phyloP scores from a whole-genome alignment of 2,888 invertebrate genomes.

The Tetranychus piercei region DNA sequence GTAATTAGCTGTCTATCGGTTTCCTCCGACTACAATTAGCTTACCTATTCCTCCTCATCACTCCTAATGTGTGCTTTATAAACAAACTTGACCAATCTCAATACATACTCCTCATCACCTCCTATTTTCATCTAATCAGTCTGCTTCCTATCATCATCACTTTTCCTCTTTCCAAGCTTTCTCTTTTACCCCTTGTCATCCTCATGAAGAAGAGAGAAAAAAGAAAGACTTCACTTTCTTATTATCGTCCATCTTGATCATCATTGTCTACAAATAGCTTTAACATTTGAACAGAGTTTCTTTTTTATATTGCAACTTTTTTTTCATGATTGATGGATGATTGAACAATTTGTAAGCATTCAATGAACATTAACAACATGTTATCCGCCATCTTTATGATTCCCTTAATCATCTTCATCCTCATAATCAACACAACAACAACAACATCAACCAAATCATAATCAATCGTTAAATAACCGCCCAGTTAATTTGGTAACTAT shows the following conservation, averaged over 20 bases:
- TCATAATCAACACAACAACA: too few relatives aligned
- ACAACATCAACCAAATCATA: too few relatives aligned
- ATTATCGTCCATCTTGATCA: neutral
- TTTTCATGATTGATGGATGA: neutral
- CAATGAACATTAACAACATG: conserved; percentile 1
- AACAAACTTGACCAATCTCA: neutral
- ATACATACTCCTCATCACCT: neutral
- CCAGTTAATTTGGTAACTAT: neutral
- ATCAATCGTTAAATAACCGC: neutral
- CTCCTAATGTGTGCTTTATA: neutral
- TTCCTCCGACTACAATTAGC: neutral
- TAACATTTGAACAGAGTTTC: neutral
- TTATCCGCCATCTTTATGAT: neutral
- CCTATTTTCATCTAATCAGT: too few relatives aligned
- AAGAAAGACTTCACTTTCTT: neutral
- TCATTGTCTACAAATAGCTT: neutral
- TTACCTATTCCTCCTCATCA: neutral
- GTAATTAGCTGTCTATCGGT: neutral
- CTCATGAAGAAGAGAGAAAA: neutral
- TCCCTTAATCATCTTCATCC: neutral
- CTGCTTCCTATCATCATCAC: neutral
- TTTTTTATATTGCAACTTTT: neutral
- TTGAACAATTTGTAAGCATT: neutral
- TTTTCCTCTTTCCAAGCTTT: neutral
- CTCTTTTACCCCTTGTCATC: neutral